Evolutionary conservation across 2,797 vertebrate genomes (phyloP), one percentile per base, ranked within the genome.

Genomic region (Xenopus petersii): DNA sequence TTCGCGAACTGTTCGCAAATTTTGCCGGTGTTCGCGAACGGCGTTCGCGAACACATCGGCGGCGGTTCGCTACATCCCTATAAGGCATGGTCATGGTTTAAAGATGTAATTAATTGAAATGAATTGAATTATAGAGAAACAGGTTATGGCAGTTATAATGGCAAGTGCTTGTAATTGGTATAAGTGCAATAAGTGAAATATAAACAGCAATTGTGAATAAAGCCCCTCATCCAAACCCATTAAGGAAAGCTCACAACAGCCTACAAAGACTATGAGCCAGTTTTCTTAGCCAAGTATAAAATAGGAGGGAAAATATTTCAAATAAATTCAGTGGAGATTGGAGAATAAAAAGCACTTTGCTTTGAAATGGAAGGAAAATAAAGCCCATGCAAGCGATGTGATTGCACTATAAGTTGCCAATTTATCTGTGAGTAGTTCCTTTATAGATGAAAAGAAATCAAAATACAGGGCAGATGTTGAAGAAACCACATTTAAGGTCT

Each of bases 391-490:
- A 88, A 93, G 94, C 92, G 85, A 91, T 93, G 94, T 93, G 89
- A 91, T 92, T 92, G 90, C 83, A 80, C 90, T 84, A 87, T 83
- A 88, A 92, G 90, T 91, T 94, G 94, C 91, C 92, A 95, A 91
- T 93, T 94, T 88, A 86, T 93, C 92, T 93, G 88, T 81, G 91
- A 93, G 87, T 87, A 80, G 90, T 94, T 94, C 93, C 91, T 93
- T 87, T 87, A 88, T 86, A 96, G 94, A 97, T 96, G 93, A 98
- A 98, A 97, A 92, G 91, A 92, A 94, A 93, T 94, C 89, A 92
- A 95, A 98, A 98, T 92, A 94, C 77, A 76, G 93, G 93, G 93
- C 95, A 98, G 95, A 97, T 96, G 96, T 96, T 91, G 89, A 86
- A 89, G 84, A 94, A 95, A 94, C 95, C 93, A 84, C 94, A 95